phyloP scores from a whole-genome alignment of 2,888 invertebrate genomes.

The Apoda limacodes region DNA sequence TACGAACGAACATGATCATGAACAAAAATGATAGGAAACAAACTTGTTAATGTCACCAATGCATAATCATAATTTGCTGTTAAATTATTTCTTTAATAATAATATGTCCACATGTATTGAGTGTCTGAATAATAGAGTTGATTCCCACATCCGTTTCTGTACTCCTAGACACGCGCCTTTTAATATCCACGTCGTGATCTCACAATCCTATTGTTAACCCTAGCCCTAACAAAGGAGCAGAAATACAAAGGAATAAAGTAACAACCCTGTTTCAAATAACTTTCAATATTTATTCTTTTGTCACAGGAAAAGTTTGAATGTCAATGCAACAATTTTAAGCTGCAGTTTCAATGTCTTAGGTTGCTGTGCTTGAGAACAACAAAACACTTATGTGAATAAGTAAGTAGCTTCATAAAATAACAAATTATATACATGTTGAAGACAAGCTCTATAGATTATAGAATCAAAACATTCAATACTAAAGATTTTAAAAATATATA shows the following conservation, averaged over 20 bases:
- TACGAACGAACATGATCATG: too few species aligned
- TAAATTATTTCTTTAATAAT: too few species aligned
- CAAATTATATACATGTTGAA: constrained; percentile 7
- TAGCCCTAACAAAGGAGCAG: constrained; percentile 13
- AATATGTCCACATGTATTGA: too few species aligned
- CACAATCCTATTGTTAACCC: constrained; percentile 19
- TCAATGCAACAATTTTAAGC: constrained; percentile 2
- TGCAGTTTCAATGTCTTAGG: constrained; percentile 9
- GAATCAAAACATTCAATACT: too few species aligned
- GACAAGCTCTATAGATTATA: constrained; percentile 14
- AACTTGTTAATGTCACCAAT: too few species aligned
- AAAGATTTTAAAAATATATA: too few species aligned
- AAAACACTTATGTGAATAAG: neutral
- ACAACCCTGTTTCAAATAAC: constrained; percentile 3
- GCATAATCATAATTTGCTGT: too few species aligned
- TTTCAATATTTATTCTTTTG: constrained; percentile 8
- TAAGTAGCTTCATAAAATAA: constrained; percentile 3
- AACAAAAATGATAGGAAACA: too few species aligned
- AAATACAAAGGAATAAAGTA: constrained; percentile 14
- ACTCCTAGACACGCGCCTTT: constrained; percentile 6
- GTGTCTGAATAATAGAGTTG: too few species aligned
- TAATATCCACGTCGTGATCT: constrained; percentile 16
- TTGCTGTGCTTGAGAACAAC: neutral
- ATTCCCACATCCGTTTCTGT: too few species aligned
- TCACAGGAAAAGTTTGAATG: neutral